Conservation (phyloP, 92 coral and sea anemone genomes). For the Actinostola sp. region DNA sequence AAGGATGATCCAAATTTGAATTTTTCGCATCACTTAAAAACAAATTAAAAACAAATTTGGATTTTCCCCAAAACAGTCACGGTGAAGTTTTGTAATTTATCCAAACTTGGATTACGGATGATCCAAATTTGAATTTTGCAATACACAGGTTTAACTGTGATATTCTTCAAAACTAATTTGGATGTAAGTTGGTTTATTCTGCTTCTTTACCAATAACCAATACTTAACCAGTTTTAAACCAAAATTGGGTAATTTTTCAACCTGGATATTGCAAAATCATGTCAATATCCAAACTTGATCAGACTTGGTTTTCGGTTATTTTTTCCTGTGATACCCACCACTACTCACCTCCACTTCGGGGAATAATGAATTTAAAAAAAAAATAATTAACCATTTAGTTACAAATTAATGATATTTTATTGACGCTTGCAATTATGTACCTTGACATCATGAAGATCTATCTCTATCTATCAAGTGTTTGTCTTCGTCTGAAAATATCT, state of each 20-base stretch:
- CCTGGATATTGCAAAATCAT: conserved; percentile 48
- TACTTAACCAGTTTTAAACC: conserved; percentile 46
- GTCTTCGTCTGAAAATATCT: no score
- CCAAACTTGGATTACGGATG: no score
- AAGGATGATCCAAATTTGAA: no score
- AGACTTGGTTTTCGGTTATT: conserved; percentile 42
- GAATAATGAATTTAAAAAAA: no score
- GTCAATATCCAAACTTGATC: conserved; percentile 53
- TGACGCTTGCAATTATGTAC: no score
- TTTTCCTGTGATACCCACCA: no score
- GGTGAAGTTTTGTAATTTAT: not conserved
- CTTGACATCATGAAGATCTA: no score
- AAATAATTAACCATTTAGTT: no score
- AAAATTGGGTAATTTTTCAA: conserved; percentile 48
- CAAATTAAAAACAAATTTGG: conserved; percentile 29
- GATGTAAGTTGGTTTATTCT: conserved; percentile 29
- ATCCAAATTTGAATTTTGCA: conserved; percentile 36
- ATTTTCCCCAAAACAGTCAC: conserved; percentile 21
- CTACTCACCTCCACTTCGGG: no score
- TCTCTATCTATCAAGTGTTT: no score
- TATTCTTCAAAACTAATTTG: conserved; percentile 17
- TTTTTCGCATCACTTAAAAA: no score
- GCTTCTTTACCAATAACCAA: conserved; percentile 35
- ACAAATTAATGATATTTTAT: no score
- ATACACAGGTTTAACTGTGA: conserved; percentile 19